These are phyloP conservation scores for Eubasilissa splendida DNA, from an alignment of 2,888 invertebrate species.

Conservation along the genomic window DNA sequence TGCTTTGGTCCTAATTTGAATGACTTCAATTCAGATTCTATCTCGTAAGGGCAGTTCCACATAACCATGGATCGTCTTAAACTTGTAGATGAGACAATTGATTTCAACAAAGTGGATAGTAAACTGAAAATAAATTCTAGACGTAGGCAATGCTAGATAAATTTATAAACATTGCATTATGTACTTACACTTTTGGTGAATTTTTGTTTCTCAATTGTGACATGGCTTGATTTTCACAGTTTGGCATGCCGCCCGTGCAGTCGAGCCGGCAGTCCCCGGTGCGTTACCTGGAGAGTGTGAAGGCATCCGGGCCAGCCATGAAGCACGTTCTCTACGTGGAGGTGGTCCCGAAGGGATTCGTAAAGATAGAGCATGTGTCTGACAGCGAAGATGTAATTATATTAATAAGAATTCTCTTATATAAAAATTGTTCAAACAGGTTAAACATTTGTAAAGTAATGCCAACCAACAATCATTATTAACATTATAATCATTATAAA, in stretches of 20 bases:
- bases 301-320: constrained; percentile 45
- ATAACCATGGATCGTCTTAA: no score
- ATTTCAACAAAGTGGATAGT: no score
- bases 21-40: no score
- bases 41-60: no score
- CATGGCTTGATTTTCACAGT: constrained; percentile 1
- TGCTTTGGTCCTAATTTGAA: no score
- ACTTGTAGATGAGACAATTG: no score
- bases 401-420: not conserved
- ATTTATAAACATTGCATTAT: not conserved
- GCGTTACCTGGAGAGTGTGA: constrained; percentile 50
- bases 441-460: no score
- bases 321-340: constrained; percentile 57
- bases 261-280: constrained; percentile 37
- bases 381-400: not conserved
- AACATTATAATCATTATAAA: no score
- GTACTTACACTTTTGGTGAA: not conserved
- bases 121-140: not conserved
- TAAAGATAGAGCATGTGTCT: constrained; percentile 32
- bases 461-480: no score
- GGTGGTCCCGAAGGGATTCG: constrained; percentile 52
- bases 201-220: constrained; percentile 6
- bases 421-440: no score
- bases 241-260: not conserved
- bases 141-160: not conserved